Evolutionary conservation across 2,888 invertebrate genomes (phyloP), one percentile per base, ranked within the genome.

Genomic region (Ganaspis brasiliensis): DNA sequence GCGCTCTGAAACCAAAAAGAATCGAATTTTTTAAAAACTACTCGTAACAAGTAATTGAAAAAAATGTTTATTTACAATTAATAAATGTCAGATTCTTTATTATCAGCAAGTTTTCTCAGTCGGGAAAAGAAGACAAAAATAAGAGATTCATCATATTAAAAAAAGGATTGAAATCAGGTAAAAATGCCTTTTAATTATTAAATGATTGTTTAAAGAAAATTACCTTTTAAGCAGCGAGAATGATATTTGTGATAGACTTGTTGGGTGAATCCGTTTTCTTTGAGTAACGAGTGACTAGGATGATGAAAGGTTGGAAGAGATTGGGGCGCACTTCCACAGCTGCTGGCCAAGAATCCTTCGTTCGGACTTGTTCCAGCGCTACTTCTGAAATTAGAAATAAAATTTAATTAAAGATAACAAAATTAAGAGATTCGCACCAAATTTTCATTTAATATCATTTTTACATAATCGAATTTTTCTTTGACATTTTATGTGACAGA

Each of bases 231-330:
- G 92, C 99, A 99, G 84, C 98, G 94, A 82, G 96, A 96, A 91
- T 97, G 96, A 92, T 98, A 99, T 91, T 98, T 98, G 92, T 98
- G 97, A 93, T 99, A 99, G 2, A 97, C 98, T 91, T 98, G 98
- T 92, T 99, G 99, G 6, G 98, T 98, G 93, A 99, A 99, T 90
- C 98, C 98, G 92, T 99, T 98, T 92, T 99, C 98, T 82, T 98
- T 95, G 57, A 99, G 95, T 83, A 99, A 93, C 9, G 97, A 95
- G 92, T 99, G 98, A 88, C 98, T 98, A 45, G 99, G 99, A 93
- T 99, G 99, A 91, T 98, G 98, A 94, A 98, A 98, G 67, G 95
- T 94, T 37, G 98, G 98, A 92, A 98, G 93, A 77, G 97, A 95
- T 90, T 96, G 96, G 0, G 98, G 97, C 76, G 95, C 95, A 12